phyloP scores from a whole-genome alignment of 2,113 vertebrate genomes.

The Cyrtonyx montezumae region DNA sequence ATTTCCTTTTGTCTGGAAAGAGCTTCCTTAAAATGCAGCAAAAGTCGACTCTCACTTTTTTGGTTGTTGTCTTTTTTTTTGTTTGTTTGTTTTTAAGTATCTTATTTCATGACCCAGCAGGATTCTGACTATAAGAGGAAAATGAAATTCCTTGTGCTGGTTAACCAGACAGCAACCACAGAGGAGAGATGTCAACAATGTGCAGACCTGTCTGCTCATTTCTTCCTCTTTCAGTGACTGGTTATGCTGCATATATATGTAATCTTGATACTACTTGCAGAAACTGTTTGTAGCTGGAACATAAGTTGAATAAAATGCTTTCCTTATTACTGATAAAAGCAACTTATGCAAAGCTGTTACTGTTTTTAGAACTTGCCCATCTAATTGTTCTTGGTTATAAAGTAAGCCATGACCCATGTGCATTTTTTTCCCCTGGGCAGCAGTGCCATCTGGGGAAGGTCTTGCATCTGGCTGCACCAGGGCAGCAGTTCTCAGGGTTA shows the following conservation, averaged over 20 bases:
- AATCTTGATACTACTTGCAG: not conserved
- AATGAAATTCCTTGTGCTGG: not conserved
- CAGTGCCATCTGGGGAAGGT: not conserved
- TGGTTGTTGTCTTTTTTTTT: not conserved
- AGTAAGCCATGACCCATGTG: not conserved
- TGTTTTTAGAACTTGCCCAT: not conserved
- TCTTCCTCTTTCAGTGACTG: not conserved
- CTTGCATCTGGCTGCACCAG: not conserved
- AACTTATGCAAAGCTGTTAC: not conserved
- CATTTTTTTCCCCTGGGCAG: not conserved
- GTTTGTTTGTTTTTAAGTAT: not conserved
- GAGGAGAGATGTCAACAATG: not conserved
- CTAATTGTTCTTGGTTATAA: not conserved
- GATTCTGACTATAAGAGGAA: not conserved
- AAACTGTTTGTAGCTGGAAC: not conserved
- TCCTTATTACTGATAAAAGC: not conserved
- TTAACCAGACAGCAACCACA: not conserved
- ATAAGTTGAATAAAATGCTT: not conserved
- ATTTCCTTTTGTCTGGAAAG: not conserved
- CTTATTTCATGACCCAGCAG: conserved; percentile 33
- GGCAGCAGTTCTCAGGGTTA: not conserved
- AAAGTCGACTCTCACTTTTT: not conserved
- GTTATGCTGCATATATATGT: not conserved
- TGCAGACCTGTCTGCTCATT: not conserved
- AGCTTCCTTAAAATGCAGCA: not conserved